A percentile compares a stretch with the other conserved stretches of the same genome.
phyloP scores from a whole-genome alignment of 2,888 invertebrate species.

The Drosophila falleni region DNA sequence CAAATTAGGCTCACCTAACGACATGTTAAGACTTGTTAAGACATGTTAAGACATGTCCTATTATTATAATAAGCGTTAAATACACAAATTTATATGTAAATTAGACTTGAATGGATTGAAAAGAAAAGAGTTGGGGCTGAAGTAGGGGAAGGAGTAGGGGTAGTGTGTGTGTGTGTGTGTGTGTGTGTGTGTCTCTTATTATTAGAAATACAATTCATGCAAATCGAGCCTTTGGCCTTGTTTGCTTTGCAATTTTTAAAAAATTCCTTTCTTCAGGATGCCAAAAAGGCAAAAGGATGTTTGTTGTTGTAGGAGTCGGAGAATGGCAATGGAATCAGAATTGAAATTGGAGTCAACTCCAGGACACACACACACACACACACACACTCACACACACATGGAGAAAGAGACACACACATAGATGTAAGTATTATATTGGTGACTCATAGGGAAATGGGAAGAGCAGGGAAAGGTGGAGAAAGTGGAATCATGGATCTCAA shows the following conservation, averaged over 20 bases:
- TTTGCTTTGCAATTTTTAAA: slow-evolving; percentile 45
- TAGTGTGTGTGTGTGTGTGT: not conserved
- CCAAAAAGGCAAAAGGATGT: slow-evolving; percentile 27
- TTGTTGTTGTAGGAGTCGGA: slow-evolving; percentile 23
- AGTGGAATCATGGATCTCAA: slow-evolving; percentile 44
- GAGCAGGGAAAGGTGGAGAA: not conserved
- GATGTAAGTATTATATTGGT: slow-evolving; percentile 42
- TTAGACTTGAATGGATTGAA: slow-evolving; percentile 22
- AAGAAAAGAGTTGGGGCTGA: slow-evolving; percentile 29
- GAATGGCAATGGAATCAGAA: slow-evolving; percentile 35
- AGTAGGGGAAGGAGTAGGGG: not conserved
- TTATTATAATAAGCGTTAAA: slow-evolving; percentile 37
- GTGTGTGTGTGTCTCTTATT: slow-evolving; percentile 31
- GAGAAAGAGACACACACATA: slow-evolving; percentile 8
- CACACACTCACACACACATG: slow-evolving; percentile 15
- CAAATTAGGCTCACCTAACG: not conserved
- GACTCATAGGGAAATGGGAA: slow-evolving; percentile 45
- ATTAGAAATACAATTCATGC: slow-evolving; percentile 51
- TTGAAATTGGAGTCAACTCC: slow-evolving; percentile 60
- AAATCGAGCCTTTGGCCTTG: slow-evolving; percentile 49
- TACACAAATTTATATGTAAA: slow-evolving; percentile 54
- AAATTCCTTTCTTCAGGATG: slow-evolving; percentile 3
- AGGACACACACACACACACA: slow-evolving; percentile 25
- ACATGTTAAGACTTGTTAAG: slow-evolving; percentile 29
- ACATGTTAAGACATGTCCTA: slow-evolving; percentile 25